A percentile compares a stretch with the other conserved stretches of the same genome.
Conservation (phyloP, 2,113 vertebrate species). For the Rhea pennata region DNA sequence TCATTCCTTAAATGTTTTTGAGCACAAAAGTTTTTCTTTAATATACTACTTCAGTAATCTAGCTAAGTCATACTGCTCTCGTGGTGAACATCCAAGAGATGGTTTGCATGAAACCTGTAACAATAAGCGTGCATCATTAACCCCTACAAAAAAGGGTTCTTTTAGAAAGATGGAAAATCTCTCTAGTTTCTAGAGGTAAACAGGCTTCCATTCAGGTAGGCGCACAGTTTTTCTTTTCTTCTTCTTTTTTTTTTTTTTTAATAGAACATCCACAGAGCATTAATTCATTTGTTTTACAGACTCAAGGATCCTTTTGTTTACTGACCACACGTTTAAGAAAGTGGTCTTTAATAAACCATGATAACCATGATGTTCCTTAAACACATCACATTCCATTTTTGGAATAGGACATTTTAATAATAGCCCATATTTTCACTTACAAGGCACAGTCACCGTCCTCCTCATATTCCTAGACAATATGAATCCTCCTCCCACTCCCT, state of each 20-base stretch:
- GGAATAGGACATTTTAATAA: background rate
- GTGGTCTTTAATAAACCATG: background rate
- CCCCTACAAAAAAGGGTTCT: background rate
- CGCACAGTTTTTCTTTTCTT: background rate
- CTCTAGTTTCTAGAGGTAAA: background rate
- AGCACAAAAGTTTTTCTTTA: background rate
- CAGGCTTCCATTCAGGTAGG: background rate
- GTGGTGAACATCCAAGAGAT: background rate
- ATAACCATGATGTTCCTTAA: background rate
- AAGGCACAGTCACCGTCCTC: background rate
- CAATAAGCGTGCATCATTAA: background rate
- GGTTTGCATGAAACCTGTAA: background rate
- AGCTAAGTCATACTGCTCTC: background rate
- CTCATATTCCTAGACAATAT: background rate
- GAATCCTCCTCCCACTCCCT: too few relatives aligned
- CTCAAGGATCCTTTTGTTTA: background rate
- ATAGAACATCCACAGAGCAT: background rate
- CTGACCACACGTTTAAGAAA: background rate
- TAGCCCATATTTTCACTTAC: background rate
- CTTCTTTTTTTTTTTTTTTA: background rate
- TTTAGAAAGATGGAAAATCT: background rate
- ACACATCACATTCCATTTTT: background rate
- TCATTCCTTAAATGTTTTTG: background rate
- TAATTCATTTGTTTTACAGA: background rate
- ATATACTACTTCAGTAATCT: background rate